Evolutionary conservation across 2,888 invertebrate species (phyloP).

Genomic region (Eupithecia pulchellata): DNA sequence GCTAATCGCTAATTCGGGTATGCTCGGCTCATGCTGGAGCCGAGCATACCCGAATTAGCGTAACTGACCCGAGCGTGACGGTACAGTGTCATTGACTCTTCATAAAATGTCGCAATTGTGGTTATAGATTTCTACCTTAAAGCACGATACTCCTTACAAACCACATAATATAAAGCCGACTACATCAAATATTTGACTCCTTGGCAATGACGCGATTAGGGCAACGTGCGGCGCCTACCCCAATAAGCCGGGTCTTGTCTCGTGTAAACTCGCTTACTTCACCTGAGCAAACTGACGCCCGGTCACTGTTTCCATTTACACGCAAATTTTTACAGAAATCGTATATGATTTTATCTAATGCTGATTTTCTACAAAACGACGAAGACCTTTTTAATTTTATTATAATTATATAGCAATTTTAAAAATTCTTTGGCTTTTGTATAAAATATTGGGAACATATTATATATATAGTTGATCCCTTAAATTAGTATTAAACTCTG

Average conservation of each 20-base stretch:
- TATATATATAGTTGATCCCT: too few relatives aligned
- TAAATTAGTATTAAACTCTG: too few relatives aligned
- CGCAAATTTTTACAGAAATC: not conserved
- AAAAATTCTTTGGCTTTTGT: too few relatives aligned
- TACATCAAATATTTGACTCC: slow-evolving; percentile 15
- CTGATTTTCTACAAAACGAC: too few relatives aligned
- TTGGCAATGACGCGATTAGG: slow-evolving; percentile 52
- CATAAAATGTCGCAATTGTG: not conserved
- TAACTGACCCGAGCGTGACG: not conserved
- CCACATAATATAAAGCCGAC: slow-evolving; percentile 2
- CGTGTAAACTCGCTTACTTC: slow-evolving; percentile 71
- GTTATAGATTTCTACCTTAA: not conserved
- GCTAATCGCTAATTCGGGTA: too few relatives aligned
- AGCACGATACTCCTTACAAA: not conserved
- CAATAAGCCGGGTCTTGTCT: slow-evolving; percentile 72
- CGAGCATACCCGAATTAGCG: not conserved
- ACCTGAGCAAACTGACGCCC: slow-evolving; percentile 72
- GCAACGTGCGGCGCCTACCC: slow-evolving; percentile 65
- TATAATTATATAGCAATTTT: too few relatives aligned
- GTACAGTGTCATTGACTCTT: not conserved
- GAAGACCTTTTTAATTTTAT: too few relatives aligned
- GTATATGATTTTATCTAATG: too few relatives aligned
- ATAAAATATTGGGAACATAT: too few relatives aligned
- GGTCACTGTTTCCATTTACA: slow-evolving; percentile 23
- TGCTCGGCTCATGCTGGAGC: too few relatives aligned